Conservation (phyloP, 2,113 vertebrate species). For the Oryzias javanicus region DNA sequence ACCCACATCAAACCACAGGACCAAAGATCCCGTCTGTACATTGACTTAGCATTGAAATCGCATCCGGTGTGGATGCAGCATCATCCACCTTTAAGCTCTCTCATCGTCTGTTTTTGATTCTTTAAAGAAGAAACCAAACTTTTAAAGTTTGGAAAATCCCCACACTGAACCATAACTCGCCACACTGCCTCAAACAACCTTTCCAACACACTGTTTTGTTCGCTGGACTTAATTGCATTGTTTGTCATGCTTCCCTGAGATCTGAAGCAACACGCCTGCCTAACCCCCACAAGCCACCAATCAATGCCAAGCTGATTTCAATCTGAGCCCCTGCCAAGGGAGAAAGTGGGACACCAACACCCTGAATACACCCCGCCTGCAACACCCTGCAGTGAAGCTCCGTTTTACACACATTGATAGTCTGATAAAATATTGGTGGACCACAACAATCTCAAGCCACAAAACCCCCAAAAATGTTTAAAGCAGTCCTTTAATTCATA, state of each 20-base stretch:
- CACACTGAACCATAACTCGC: too few relatives aligned
- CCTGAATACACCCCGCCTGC: neutral
- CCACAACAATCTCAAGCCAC: neutral
- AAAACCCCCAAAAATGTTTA: neutral
- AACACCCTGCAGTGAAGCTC: neutral
- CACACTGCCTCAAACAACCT: neutral
- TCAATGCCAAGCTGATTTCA: neutral
- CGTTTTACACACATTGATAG: neutral
- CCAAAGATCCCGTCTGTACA: too few relatives aligned
- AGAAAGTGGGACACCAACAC: neutral
- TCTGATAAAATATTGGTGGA: neutral
- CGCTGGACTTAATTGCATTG: neutral
- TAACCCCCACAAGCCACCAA: neutral
- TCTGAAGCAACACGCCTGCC: neutral
- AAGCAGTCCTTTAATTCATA: neutral
- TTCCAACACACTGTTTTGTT: neutral
- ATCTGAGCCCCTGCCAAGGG: neutral
- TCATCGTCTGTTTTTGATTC: too few relatives aligned
- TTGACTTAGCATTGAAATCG: too few relatives aligned
- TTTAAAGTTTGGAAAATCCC: too few relatives aligned
- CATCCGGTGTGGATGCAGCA: too few relatives aligned
- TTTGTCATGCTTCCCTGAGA: slow-evolving; percentile 1
- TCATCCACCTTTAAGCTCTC: too few relatives aligned
- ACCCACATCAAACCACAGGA: too few relatives aligned
- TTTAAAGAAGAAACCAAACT: too few relatives aligned